Percentiles rank a stretch among this genome's conserved stretches.
These are phyloP conservation scores for Cremastobaeus sp. DNA, from an alignment of 2,888 invertebrate genomes.

Conservation along the genomic window DNA sequence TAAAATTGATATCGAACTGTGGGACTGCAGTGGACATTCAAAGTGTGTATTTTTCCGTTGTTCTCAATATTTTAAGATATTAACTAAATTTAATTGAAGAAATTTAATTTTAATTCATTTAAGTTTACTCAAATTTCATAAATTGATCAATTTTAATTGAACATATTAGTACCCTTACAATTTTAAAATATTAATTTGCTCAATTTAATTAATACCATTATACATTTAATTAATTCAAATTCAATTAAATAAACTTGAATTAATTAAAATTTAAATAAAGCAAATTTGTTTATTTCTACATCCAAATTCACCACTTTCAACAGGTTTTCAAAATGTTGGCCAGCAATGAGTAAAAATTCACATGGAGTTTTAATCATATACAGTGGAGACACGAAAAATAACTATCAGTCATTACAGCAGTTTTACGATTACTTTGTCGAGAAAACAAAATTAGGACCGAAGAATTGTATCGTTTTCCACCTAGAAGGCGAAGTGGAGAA, in stretches of 20 bases:
- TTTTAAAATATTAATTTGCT: neutral
- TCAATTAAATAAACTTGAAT: neutral
- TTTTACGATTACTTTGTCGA: slow-evolving; percentile 84
- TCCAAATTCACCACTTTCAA: too few species aligned
- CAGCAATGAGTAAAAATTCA: slow-evolving; percentile 84
- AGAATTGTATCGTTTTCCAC: slow-evolving; percentile 84
- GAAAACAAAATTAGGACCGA: slow-evolving; percentile 83
- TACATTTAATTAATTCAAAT: neutral
- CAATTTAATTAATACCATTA: too few species aligned
- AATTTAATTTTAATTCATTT: neutral
- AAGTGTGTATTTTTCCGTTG: slow-evolving; percentile 79
- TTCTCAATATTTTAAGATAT: neutral
- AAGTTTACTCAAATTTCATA: neutral
- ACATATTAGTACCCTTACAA: neutral
- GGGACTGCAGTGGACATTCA: slow-evolving; percentile 89
- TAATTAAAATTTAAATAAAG: neutral
- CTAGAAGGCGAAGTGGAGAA: slow-evolving; percentile 69
- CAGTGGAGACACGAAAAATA: slow-evolving; percentile 80
- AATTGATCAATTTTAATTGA: neutral
- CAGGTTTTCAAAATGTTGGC: slow-evolving; percentile 88
- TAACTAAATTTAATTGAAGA: neutral
- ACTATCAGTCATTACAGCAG: slow-evolving; percentile 81
- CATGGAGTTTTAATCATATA: slow-evolving; percentile 86
- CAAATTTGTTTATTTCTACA: neutral
- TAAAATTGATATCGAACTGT: slow-evolving; percentile 86